Conservation (phyloP, 2,888 invertebrate genomes). For the Erebia aethiops region DNA sequence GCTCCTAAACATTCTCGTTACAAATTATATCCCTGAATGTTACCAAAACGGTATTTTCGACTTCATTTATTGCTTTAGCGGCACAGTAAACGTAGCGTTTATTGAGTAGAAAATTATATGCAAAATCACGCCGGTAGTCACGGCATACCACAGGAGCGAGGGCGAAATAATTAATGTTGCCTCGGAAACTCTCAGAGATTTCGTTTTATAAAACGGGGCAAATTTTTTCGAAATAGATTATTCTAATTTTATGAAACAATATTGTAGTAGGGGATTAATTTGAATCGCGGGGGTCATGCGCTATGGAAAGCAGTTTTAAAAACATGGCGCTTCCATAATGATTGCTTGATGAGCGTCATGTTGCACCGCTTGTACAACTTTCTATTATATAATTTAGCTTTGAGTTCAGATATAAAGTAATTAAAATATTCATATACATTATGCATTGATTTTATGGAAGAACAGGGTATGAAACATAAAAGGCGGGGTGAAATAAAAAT, state of each 20-base stretch:
- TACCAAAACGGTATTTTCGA: constrained; percentile 25
- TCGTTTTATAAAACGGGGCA: constrained; percentile 52
- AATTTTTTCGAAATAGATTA: constrained; percentile 61
- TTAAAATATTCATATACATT: too few relatives aligned
- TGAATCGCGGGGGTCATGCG: constrained; percentile 66
- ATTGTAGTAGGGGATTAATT: constrained; percentile 74
- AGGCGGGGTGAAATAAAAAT: neutral
- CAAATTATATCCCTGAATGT: constrained; percentile 17
- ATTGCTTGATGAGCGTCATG: constrained; percentile 75
- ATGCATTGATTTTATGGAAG: neutral
- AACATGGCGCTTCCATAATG: constrained; percentile 79
- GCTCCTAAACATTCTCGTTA: neutral
- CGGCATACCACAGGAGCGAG: constrained; percentile 59
- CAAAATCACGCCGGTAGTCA: constrained; percentile 75
- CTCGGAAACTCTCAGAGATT: constrained; percentile 57
- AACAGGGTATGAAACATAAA: neutral
- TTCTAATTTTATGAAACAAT: constrained; percentile 65
- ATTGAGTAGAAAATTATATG: constrained; percentile 80
- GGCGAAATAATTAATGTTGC: constrained; percentile 70
- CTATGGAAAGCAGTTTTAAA: constrained; percentile 76
- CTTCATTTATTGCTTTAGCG: constrained; percentile 43
- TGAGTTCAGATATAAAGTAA: neutral
- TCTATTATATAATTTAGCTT: neutral
- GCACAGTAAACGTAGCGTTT: constrained; percentile 56
- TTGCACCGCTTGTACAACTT: constrained; percentile 49